Evolutionary conservation across 2,888 invertebrate species (phyloP), one percentile per base, ranked within the genome.

Genomic region (Ophion slaviceki): DNA sequence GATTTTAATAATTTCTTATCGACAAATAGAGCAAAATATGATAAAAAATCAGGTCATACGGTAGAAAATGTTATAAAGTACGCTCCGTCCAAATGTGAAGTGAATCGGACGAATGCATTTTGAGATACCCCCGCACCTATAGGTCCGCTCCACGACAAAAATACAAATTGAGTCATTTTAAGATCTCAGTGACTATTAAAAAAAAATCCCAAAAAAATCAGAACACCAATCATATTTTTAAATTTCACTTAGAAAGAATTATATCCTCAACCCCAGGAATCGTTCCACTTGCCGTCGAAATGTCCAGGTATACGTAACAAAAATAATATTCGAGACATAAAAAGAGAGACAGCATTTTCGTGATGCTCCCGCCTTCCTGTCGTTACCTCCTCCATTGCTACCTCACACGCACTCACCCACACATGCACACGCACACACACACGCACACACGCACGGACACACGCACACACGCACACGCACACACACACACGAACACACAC

Each of bases 301-400:
- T n/a, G 36, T 24, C 6, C 20, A 20, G 36, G 40, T 59, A 53
- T 28, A 8, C 53, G 70, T 14, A 17, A 20, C 6, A 66, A 66
- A 76, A 66, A 76, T 53, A 53, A 53, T 77, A 20, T 24, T 2
- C 8, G 57, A 2, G 53, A 53, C 14, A 66, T 32, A 79, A 72
- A 59, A 57, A 74, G 32, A 62, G 62, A 61, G 47, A 72, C 2
- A 72, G 8, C 20, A 59, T 24, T 72, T 70, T 72, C 61, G 59
- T 57, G 45, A 74, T 81, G 71, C 59, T 84, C 36, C 17, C 17
- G 53, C 14, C 17, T 77, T 77, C 59, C 66, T 71, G 70, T 82
- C 75, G 70, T 79, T 75, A 66, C 79, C 66, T 79, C 59, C 17
- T 17, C 17, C 45, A 57, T 53, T 36, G 36, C n/a, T 57, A 32